Percentiles rank a stretch among this genome's conserved stretches.
Evolutionary conservation across 2,797 vertebrate species (phyloP).

Genomic region (Peromyscus eremicus): DNA sequence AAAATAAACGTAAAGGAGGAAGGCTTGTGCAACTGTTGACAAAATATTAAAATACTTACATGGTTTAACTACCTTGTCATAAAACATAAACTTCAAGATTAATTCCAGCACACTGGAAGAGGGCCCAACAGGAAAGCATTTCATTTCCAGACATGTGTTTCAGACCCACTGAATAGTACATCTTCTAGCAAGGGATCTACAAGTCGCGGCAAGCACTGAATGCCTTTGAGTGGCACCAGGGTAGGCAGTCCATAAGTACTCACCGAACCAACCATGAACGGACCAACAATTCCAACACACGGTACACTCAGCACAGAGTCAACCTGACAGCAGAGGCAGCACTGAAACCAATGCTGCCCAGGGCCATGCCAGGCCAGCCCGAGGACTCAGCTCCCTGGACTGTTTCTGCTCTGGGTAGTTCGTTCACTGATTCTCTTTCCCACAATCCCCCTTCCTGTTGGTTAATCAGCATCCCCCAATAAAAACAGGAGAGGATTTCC

Average conservation of each 20-base stretch:
- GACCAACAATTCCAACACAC: not conserved
- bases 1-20: constrained; percentile 44
- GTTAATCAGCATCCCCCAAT: constrained; percentile 7
- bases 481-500: constrained; percentile 30
- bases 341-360: not conserved
- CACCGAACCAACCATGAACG: constrained; percentile 7
- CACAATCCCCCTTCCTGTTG: constrained; percentile 13
- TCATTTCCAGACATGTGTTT: constrained; percentile 45
- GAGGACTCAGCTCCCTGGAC: not conserved
- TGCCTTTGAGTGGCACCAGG: constrained; percentile 22
- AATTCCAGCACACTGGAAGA: constrained; percentile 56
- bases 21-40: constrained; percentile 35
- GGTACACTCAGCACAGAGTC: constrained; percentile 11
- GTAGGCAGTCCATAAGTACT: constrained; percentile 32
- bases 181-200: constrained; percentile 19
- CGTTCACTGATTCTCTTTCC: constrained; percentile 41
- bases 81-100: constrained; percentile 71
- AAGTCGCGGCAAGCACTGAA: constrained; percentile 5
- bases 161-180: constrained; percentile 44
- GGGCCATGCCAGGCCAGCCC: not conserved
- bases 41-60: constrained; percentile 67
- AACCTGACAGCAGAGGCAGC: constrained; percentile 53
- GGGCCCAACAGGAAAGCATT: constrained; percentile 54
- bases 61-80: constrained; percentile 59
- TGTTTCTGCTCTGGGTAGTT: constrained; percentile 7